Percentiles rank a stretch among this genome's conserved stretches.
Conservation (phyloP, 2,113 vertebrate species). For the Crotalus tigris region DNA sequence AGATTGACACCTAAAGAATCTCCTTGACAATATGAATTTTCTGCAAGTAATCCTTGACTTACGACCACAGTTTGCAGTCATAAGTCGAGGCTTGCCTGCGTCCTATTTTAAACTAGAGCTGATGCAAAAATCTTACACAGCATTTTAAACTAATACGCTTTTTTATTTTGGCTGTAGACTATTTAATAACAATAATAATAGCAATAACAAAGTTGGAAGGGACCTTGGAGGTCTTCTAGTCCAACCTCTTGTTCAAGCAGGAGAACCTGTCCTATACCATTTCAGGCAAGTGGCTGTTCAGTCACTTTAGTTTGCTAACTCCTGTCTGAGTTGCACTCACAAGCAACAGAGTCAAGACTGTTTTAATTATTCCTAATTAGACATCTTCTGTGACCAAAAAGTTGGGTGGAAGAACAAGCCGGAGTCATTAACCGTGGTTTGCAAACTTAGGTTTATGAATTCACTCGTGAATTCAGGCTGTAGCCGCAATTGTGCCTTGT, state of each 20-base stretch:
- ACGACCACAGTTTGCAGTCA: too few species aligned
- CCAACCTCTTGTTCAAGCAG: too few species aligned
- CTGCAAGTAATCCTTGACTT: neutral
- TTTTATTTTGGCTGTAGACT: too few species aligned
- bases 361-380: neutral
- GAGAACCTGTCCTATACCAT: too few species aligned
- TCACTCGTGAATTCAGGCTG: neutral
- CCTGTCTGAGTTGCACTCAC: neutral
- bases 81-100: too few species aligned
- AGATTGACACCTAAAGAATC: neutral
- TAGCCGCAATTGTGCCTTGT: neutral
- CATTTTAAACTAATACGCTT: too few species aligned
- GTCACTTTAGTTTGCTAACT: neutral
- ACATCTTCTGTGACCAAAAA: neutral
- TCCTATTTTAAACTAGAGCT: neutral
- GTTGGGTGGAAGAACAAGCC: neutral
- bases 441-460: neutral
- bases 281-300: too few species aligned
- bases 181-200: too few species aligned
- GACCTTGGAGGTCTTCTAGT: too few species aligned
- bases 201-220: too few species aligned
- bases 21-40: neutral
- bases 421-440: neutral
- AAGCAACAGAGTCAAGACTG: neutral
- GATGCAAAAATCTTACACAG: slow-evolving; percentile 11